Base-by-base conservation (phyloP, 2,797 vertebrate species). In the Podarcis lilfordi region DNA sequence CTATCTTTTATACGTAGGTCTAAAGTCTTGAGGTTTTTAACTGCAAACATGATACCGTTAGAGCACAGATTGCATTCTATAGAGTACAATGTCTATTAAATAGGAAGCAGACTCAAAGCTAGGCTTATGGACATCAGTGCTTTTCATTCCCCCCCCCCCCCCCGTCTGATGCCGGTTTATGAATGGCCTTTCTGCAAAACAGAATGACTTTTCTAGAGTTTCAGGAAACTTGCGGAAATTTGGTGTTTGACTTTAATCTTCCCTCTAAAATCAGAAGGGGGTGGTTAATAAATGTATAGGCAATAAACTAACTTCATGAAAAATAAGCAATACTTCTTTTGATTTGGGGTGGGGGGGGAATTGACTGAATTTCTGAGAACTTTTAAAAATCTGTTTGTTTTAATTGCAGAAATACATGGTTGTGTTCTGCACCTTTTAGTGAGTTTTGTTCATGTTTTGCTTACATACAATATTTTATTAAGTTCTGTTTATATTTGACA, bases 11-110 rank as follows among this genome's bases (percentile, higher is more conserved):
- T 95, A 91, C 94, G 88, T 92, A 92, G 97, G 95, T 96, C 95
- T 96, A 96, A 97, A 96, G 95, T 96, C 90, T 92, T 92, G 95
- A 95, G 95, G 91, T 96, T 97, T 96, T 95, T 88, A 96, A 95
- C 93, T 93, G 95, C 93, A 94, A 93, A 96, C 95, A 93, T 74
- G 84, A 0, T 89, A 95, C 95, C 93, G 95, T 95, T 94, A 95
- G 93, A 85, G 85, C 93, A 87, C 86, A 92, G 91, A 94, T 94
- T 95, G 80, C 94, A 89, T 93, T 95, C 94, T 86, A 27, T 91
- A 78, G 61, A 87, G 88, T 88, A 69, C 91, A 94, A 89, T 94
- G 90, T 92, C 80, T 80, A 43, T 93, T 96, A 93, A 91, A 80
- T 89, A 93, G 92, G 88, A 92, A 91, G 13, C 55, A 91, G 68